Evolutionary conservation across 2,888 invertebrate species (phyloP).

Genomic region (Metalampra italica): DNA sequence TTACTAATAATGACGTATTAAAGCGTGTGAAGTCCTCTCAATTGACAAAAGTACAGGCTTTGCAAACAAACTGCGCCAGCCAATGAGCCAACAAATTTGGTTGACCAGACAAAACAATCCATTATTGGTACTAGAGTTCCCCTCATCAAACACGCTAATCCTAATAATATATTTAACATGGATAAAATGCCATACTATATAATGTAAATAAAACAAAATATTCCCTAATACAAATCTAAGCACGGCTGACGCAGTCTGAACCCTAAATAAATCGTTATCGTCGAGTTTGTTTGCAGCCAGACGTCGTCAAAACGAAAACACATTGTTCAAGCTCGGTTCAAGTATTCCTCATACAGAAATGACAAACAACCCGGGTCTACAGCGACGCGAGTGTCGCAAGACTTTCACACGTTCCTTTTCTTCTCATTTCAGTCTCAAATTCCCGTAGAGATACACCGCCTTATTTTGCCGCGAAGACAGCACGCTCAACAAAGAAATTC

Average conservation of each 20-base stretch:
- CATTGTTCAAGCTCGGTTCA: background rate
- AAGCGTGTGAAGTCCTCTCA: no score
- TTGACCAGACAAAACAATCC: no score
- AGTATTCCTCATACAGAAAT: background rate
- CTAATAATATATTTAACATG: no score
- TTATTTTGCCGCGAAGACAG: slow-evolving; percentile 18
- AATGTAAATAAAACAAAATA: no score
- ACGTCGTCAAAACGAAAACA: background rate
- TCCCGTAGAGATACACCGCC: slow-evolving; percentile 9
- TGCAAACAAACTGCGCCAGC: no score
- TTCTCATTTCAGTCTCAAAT: background rate
- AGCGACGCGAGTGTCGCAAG: background rate
- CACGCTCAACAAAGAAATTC: slow-evolving; percentile 14
- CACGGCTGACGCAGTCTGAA: background rate
- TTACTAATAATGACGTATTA: no score
- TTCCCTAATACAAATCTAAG: background rate
- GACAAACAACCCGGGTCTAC: slow-evolving; percentile 1
- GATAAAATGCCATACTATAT: no score
- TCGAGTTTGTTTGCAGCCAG: slow-evolving; percentile 1
- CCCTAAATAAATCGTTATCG: slow-evolving; percentile 8
- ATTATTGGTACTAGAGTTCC: no score
- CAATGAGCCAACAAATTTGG: no score
- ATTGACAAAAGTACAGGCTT: no score
- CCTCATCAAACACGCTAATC: no score
- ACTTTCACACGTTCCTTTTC: background rate